Evolutionary conservation across 23 tunicate genomes (phyloP).

Genomic region (Botrylloides violaceus): DNA sequence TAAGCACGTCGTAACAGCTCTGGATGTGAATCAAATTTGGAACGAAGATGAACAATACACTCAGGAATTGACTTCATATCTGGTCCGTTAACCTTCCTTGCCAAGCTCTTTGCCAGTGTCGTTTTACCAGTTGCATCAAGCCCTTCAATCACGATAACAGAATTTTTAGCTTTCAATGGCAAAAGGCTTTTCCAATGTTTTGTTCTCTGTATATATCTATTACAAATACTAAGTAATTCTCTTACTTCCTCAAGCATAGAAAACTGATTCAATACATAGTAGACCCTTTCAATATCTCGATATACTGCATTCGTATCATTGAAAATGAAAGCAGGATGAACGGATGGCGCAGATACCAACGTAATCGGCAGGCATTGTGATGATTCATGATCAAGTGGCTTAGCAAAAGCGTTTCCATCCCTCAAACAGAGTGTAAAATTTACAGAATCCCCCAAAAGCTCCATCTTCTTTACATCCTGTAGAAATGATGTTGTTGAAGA

Average conservation of each 20-base stretch:
- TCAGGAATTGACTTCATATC: constrained; percentile 21
- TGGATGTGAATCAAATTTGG: constrained; percentile 22
- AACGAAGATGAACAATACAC: constrained; percentile 10
- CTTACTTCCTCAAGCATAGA: background rate
- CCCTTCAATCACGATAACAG: constrained; percentile 20
- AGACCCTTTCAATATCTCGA: background rate
- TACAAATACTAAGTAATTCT: constrained; percentile 9
- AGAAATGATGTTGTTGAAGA: background rate
- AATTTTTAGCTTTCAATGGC: constrained; percentile 9
- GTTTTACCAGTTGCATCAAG: constrained; percentile 29
- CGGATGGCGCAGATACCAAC: background rate
- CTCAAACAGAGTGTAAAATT: background rate
- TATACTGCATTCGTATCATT: constrained; percentile 20
- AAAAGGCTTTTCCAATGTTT: background rate
- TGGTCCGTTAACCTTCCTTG: background rate
- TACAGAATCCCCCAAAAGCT: background rate
- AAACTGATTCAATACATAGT: constrained; percentile 8
- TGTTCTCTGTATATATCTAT: background rate
- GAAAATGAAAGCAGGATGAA: constrained; percentile 22
- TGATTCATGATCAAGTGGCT: background rate
- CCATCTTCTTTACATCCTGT: background rate
- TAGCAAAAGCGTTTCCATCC: background rate
- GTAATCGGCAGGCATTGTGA: background rate
- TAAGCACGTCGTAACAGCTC: constrained; percentile 17
- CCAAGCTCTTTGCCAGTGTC: constrained; percentile 2